These are phyloP conservation scores for Chaetoderma sp. DNA, from an alignment of 2,888 invertebrate species.

Conservation along the genomic window DNA sequence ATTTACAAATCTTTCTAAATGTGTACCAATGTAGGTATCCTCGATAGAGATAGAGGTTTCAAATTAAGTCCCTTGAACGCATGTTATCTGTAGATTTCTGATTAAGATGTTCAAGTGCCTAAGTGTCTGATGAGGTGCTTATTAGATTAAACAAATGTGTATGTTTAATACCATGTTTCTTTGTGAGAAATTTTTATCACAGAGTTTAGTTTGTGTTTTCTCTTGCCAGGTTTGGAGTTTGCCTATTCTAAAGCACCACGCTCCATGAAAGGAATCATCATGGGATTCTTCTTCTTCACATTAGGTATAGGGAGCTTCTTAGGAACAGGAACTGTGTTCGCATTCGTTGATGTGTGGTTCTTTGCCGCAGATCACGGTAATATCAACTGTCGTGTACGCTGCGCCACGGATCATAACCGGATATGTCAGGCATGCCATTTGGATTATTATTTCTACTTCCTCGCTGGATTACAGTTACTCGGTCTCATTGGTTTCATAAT, in stretches of 20 bases:
- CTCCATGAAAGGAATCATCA: conserved; percentile 72
- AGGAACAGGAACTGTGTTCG: conserved; percentile 65
- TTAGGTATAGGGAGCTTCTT: conserved; percentile 71
- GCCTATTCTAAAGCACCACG: conserved; percentile 71
- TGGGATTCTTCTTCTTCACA: conserved; percentile 71
- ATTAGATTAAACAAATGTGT: no score
- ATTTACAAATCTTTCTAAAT: no score
- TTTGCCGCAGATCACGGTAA: conserved; percentile 62
- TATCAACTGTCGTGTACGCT: conserved; percentile 65
- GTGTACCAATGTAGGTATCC: not conserved
- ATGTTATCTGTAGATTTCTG: no score
- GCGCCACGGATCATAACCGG: not conserved
- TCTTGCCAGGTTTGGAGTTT: conserved; percentile 71
- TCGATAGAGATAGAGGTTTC: not conserved
- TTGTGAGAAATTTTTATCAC: no score
- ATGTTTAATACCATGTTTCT: not conserved
- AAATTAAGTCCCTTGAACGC: not conserved
- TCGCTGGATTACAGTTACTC: conserved; percentile 65
- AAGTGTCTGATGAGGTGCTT: no score
- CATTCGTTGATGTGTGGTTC: conserved; percentile 63
- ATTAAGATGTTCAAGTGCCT: no score
- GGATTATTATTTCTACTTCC: conserved; percentile 70
- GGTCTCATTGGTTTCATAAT: conserved; percentile 50
- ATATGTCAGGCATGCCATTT: conserved; percentile 62
- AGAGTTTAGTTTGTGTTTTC: not conserved